Evolutionary conservation across 2,888 invertebrate genomes (phyloP).

Genomic region (Drosophila seclusa): DNA sequence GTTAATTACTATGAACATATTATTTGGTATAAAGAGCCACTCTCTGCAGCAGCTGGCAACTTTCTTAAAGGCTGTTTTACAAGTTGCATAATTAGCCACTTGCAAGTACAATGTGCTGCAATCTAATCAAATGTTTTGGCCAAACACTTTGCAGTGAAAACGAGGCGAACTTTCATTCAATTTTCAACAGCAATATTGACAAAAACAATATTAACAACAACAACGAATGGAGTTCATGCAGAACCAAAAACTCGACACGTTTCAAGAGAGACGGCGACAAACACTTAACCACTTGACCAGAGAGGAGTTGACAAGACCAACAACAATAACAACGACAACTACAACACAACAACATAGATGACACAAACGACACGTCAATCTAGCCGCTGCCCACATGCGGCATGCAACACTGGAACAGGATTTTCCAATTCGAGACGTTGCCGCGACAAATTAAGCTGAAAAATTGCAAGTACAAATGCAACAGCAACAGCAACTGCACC

Average conservation of each 20-base stretch:
- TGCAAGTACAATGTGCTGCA: slow-evolving; percentile 42
- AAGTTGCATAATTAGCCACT: slow-evolving; percentile 60
- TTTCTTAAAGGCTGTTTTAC: slow-evolving; percentile 37
- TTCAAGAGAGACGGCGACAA: slow-evolving; percentile 44
- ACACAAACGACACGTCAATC: slow-evolving; percentile 79
- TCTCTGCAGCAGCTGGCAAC: slow-evolving; percentile 16
- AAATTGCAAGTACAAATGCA: slow-evolving; percentile 62
- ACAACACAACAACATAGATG: slow-evolving; percentile 56
- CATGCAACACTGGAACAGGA: slow-evolving; percentile 71
- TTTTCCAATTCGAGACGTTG: slow-evolving; percentile 69
- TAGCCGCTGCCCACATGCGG: slow-evolving; percentile 70
- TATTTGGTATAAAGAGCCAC: neutral
- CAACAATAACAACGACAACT: slow-evolving; percentile 30
- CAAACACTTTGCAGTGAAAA: slow-evolving; percentile 68
- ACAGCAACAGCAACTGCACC: slow-evolving; percentile 13
- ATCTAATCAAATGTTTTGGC: slow-evolving; percentile 59
- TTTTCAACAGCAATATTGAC: slow-evolving; percentile 35
- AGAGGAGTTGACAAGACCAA: slow-evolving; percentile 5
- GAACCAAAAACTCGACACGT: slow-evolving; percentile 58
- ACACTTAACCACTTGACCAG: slow-evolving; percentile 59
- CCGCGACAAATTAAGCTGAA: slow-evolving; percentile 77
- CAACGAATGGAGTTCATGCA: slow-evolving; percentile 60
- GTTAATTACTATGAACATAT: slow-evolving; percentile 6
- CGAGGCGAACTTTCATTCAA: slow-evolving; percentile 70
- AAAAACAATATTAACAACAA: slow-evolving; percentile 16